phyloP scores from a whole-genome alignment of 2,797 vertebrate species.

The Melopsittacus undulatus region DNA sequence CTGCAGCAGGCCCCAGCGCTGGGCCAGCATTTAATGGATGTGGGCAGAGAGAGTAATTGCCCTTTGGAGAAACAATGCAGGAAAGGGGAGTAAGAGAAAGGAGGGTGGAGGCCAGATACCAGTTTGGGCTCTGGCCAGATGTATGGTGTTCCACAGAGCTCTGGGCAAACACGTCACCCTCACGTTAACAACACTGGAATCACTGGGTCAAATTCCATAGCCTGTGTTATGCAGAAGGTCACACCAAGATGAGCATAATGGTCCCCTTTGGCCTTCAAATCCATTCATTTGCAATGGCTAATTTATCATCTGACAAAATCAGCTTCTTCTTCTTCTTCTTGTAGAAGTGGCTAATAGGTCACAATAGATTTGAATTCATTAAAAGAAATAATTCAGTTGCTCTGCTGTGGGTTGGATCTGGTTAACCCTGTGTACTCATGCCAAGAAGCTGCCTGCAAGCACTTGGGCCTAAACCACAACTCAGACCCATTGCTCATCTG shows the following conservation, averaged over 20 bases:
- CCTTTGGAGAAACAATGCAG: conserved; percentile 42
- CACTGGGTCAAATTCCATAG: background rate
- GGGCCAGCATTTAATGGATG: background rate
- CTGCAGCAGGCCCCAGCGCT: background rate
- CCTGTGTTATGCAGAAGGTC: background rate
- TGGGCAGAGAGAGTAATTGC: conserved; percentile 19
- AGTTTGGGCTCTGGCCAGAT: background rate
- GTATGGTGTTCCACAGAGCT: background rate
- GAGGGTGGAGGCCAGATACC: conserved; percentile 40
- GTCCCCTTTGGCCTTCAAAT: conserved; percentile 32
- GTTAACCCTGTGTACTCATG: conserved; percentile 11
- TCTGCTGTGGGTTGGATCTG: conserved; percentile 28
- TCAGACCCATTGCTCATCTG: background rate
- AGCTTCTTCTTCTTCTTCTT: background rate
- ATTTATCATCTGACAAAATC: conserved; percentile 38
- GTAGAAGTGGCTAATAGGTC: conserved; percentile 1
- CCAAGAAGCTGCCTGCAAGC: conserved; percentile 4
- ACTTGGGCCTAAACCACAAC: conserved; percentile 6
- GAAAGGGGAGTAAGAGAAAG: conserved; percentile 23
- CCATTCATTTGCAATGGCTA: conserved; percentile 10
- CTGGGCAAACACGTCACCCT: background rate
- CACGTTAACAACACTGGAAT: background rate
- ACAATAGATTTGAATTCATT: conserved; percentile 37
- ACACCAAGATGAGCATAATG: background rate
- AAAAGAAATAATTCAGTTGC: conserved; percentile 14